Evolutionary conservation across 2,797 vertebrate genomes (phyloP).

Genomic region (Lemur catta): DNA sequence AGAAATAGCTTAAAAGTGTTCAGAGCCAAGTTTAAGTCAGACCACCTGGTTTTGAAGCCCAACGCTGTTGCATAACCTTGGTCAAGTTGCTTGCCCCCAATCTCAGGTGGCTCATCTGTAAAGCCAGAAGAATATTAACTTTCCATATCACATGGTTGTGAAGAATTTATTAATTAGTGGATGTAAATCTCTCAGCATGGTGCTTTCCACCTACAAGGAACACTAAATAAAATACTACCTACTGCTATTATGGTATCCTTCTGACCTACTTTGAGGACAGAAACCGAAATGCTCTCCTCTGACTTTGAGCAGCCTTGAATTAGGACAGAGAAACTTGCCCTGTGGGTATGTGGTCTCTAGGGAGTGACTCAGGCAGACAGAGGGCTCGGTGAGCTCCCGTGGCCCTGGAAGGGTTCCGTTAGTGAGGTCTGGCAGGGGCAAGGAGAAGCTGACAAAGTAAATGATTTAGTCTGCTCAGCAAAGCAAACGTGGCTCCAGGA

Average conservation of each 20-base stretch:
- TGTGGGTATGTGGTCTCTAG: not conserved
- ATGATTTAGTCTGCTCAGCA: constrained; percentile 67
- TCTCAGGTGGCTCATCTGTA: not conserved
- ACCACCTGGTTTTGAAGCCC: not conserved
- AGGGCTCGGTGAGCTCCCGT: constrained; percentile 2
- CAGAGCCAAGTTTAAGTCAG: not conserved
- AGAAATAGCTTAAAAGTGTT: not conserved
- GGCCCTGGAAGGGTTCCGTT: constrained; percentile 46
- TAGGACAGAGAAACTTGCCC: not conserved
- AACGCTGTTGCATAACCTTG: not conserved
- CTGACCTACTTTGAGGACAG: not conserved
- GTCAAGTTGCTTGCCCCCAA: not conserved
- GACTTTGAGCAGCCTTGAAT: not conserved
- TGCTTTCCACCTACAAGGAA: not conserved
- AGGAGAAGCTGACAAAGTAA: constrained; percentile 60
- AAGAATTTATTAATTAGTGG: not conserved
- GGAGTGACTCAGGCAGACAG: constrained; percentile 23
- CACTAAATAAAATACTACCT: not conserved
- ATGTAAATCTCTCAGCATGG: not conserved
- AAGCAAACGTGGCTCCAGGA: constrained; percentile 50
- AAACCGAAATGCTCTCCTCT: not conserved
- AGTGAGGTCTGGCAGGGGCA: constrained; percentile 59
- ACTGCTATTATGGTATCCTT: not conserved
- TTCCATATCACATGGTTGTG: not conserved
- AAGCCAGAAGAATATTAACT: not conserved